Evolutionary conservation across 2,888 invertebrate genomes (phyloP).

Genomic region (Acanthosepion esculentum): DNA sequence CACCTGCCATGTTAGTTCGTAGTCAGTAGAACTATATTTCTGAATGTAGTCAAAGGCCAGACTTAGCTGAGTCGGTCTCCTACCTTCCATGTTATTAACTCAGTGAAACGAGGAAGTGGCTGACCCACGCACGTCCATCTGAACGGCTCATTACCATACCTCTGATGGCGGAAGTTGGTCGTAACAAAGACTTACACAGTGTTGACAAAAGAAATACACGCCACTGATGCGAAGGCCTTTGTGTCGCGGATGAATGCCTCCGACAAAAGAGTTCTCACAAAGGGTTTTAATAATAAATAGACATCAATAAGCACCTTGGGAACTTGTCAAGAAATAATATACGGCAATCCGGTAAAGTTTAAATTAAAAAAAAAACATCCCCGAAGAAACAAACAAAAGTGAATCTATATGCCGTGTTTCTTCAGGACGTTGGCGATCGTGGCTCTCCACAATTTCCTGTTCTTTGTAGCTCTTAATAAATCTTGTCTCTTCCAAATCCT

Average conservation of each 20-base stretch:
- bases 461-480: not conserved
- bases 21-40: not conserved
- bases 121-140: not conserved
- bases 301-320: not conserved
- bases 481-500: not conserved
- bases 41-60: not conserved
- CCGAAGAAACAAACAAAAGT: not conserved
- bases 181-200: conserved; percentile 21
- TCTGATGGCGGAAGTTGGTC: not conserved
- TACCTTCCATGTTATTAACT: not conserved
- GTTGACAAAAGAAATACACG: conserved; percentile 33
- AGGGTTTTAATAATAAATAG: not conserved
- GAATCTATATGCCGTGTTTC: not conserved
- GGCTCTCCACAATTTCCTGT: too few relatives aligned
- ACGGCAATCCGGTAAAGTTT: not conserved
- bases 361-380: not conserved
- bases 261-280: not conserved
- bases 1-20: not conserved
- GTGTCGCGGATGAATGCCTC: not conserved
- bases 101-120: conserved; percentile 15
- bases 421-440: too few relatives aligned
- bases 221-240: conserved; percentile 5
- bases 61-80: not conserved
- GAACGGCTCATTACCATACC: conserved; percentile 33
- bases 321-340: conserved; percentile 33